Percentiles rank a stretch among this genome's conserved stretches.
Evolutionary conservation across 1,140 invertebrate species (phyloP).

Genomic region (Plectrocnemia conspersa): DNA sequence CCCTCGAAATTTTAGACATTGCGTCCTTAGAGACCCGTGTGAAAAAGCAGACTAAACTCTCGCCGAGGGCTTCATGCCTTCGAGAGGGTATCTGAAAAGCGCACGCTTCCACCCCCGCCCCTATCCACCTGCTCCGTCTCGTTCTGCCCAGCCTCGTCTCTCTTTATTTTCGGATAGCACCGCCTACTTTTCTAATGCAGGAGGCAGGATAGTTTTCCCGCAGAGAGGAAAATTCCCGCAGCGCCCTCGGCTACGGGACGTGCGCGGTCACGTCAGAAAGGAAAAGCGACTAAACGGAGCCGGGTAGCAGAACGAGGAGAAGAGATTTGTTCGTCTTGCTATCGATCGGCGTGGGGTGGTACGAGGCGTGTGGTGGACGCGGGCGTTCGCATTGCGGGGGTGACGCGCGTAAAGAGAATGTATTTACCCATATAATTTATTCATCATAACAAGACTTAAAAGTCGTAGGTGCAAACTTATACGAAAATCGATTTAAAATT

Average conservation of each 20-base stretch:
- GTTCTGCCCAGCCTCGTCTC: neutral
- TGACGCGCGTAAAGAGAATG: neutral
- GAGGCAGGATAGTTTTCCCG: slow-evolving; percentile 16
- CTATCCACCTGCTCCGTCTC: slow-evolving; percentile 15
- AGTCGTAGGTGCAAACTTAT: too few species aligned
- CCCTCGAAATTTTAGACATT: too few species aligned
- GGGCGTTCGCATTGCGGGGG: neutral
- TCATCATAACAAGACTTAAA: too few species aligned
- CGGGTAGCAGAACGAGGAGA: slow-evolving; percentile 12
- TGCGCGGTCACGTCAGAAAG: slow-evolving; percentile 31
- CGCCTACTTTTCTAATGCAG: slow-evolving; percentile 33
- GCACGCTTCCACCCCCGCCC: neutral
- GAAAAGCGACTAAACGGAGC: slow-evolving; percentile 27
- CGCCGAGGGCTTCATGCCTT: slow-evolving; percentile 23
- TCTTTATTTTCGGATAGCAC: slow-evolving; percentile 17
- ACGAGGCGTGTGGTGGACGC: neutral
- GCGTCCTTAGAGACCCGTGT: slow-evolving; percentile 34
- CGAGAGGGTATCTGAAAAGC: slow-evolving; percentile 15
- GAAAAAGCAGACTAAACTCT: slow-evolving; percentile 35
- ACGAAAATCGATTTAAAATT: too few species aligned
- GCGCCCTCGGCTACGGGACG: slow-evolving; percentile 6
- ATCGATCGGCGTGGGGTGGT: too few species aligned
- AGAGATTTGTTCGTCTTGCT: too few species aligned
- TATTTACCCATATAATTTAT: too few species aligned
- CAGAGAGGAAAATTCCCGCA: slow-evolving; percentile 6